Base-by-base conservation (phyloP, 2,888 invertebrate genomes). In the Ennomos quercinarius region DNA sequence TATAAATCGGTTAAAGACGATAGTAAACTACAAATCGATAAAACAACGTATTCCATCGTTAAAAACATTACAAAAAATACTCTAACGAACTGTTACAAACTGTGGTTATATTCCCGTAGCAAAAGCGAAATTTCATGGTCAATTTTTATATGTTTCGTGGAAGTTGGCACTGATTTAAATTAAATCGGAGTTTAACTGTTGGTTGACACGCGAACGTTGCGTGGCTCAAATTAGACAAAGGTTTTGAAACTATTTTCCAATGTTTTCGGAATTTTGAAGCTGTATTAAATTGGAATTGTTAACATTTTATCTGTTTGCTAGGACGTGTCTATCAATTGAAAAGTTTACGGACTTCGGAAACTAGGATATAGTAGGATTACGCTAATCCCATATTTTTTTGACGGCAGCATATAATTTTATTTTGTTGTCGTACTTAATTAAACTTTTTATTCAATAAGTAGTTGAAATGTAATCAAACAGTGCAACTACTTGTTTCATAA, bases 91-190 rank as follows among this genome's bases (percentile, higher is more conserved):
- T 67, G 63, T 66, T 64, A 54, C 67, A 79, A 86, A 84, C 79
- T 80, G 71, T 68, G 78, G 80, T 74, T 74, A 78, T 76, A 80
- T 78, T 77, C 71, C 83, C 83, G 82, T 80, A 79, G 74, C 84
- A 76, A 86, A 89, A 83, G 81, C 70, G 76, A 87, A 88, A 91
- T 92, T 92, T 91, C 90, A 92, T 84, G 91, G 91, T 76, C 87
- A 88, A 89, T 91, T 91, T 90, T 90, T 88, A 81, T 83, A 84
- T 87, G 83, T 86, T 86, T 86, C 84, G 84, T 86, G 82, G 86
- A 86, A 88, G 84, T 89, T 86, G 81, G 87, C 85, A 82, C 85
- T 86, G 86, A 81, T 88, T 89, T 89, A 89, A 91, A 88, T 86
- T 89, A 83, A 87, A 85, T 78, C 80, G 74, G 67, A 70, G 72